These are phyloP conservation scores for Poecile montanus DNA, from an alignment of 2,797 vertebrate genomes.

Conservation along the genomic window DNA sequence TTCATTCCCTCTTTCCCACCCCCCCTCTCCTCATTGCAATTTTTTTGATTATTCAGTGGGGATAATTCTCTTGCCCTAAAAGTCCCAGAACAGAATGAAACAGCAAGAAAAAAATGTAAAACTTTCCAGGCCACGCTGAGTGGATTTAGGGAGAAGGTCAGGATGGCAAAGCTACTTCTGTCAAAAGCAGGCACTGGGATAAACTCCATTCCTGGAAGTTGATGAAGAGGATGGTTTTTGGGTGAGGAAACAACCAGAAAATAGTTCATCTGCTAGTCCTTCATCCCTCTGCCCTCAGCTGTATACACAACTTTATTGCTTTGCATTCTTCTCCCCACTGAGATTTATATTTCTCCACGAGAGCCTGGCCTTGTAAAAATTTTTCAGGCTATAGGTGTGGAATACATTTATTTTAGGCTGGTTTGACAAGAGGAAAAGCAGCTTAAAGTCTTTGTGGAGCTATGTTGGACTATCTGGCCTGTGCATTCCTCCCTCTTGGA, in stretches of 20 bases:
- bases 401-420: conserved; percentile 26
- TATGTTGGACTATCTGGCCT: not conserved
- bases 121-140: not conserved
- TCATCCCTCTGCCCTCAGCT: not conserved
- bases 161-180: not conserved
- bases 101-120: not conserved
- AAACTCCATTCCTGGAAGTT: not conserved
- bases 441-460: conserved; percentile 25
- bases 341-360: not conserved
- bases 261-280: not conserved
- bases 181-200: not conserved
- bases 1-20: not conserved
- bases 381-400: conserved; percentile 5
- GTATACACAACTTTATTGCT: not conserved
- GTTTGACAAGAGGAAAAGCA: conserved; percentile 19
- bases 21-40: rapidly evolving
- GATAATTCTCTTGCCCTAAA: not conserved
- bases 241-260: conserved; percentile 23
- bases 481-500: conserved; percentile 39
- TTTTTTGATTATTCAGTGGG: not conserved
- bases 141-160: not conserved
- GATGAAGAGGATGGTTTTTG: not conserved
- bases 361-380: not conserved
- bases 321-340: not conserved
- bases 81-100: not conserved